These are phyloP conservation scores for Apodemia hepburni DNA, from an alignment of 2,888 invertebrate species.

Conservation along the genomic window DNA sequence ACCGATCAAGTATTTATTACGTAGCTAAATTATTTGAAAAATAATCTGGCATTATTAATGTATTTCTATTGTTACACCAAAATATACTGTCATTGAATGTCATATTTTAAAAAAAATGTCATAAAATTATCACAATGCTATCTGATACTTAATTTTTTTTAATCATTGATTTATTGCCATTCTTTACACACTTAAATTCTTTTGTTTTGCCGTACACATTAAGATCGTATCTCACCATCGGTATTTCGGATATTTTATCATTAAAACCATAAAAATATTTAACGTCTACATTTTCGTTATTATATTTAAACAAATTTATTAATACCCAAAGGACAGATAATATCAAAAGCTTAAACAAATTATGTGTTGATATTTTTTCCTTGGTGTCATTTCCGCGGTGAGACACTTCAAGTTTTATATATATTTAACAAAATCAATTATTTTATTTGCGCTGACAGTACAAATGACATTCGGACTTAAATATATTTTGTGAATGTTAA, in stretches of 20 bases:
- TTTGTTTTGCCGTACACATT: conserved; percentile 3
- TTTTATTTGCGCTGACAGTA: conserved; percentile 24
- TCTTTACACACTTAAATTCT: background rate
- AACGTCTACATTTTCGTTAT: background rate
- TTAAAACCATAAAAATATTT: background rate
- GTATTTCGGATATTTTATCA: background rate
- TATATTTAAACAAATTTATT: background rate
- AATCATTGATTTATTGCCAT: background rate
- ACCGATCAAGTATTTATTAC: too few relatives aligned
- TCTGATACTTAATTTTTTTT: background rate
- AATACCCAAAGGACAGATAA: background rate
- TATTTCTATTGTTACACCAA: too few relatives aligned
- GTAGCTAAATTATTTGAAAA: too few relatives aligned
- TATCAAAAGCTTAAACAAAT: conserved; percentile 36
- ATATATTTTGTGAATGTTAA: conserved; percentile 15
- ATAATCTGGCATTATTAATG: too few relatives aligned
- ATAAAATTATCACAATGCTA: background rate
- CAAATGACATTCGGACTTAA: conserved; percentile 11
- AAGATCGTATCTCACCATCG: conserved; percentile 3
- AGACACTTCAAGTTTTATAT: conserved; percentile 35
- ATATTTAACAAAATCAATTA: conserved; percentile 18
- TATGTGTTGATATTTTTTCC: conserved; percentile 4
- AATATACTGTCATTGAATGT: too few relatives aligned
- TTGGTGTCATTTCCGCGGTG: conserved; percentile 52
- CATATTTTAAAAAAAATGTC: too few relatives aligned